Conservation (phyloP, 2,888 invertebrate genomes). For the Therioaphis trifolii region DNA sequence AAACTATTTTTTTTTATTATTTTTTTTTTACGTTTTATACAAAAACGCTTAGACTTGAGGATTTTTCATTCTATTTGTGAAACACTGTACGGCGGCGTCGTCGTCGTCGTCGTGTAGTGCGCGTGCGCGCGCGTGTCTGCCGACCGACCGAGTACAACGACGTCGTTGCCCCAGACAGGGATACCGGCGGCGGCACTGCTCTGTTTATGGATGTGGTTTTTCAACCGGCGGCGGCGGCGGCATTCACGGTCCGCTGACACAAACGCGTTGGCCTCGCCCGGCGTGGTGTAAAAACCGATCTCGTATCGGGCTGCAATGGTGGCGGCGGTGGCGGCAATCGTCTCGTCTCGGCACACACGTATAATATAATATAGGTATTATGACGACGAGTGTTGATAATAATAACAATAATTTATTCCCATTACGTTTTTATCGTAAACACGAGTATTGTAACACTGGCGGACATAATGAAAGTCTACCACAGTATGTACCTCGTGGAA, state of each 20-base stretch:
- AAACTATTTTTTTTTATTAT: too few relatives aligned
- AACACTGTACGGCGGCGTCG: too few relatives aligned
- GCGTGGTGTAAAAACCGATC: conserved; percentile 49
- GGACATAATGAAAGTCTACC: too few relatives aligned
- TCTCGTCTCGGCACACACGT: conserved; percentile 35
- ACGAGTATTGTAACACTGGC: too few relatives aligned
- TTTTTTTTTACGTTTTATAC: too few relatives aligned
- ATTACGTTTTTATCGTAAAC: too few relatives aligned
- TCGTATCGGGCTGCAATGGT: too few relatives aligned
- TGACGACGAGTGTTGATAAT: not conserved
- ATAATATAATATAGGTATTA: not conserved
- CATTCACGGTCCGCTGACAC: conserved; percentile 57
- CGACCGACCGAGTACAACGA: not conserved
- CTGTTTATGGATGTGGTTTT: conserved; percentile 57
- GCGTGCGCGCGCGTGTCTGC: not conserved
- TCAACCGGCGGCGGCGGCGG: conserved; percentile 25
- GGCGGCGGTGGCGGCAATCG: conserved; percentile 20
- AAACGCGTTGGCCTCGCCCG: conserved; percentile 56
- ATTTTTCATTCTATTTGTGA: too few relatives aligned
- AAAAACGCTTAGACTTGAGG: too few relatives aligned
- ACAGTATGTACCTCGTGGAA: too few relatives aligned
- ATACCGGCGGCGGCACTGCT: not conserved
- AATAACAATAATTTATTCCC: conserved; percentile 25
- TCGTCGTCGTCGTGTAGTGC: too few relatives aligned
- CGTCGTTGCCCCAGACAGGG: conserved; percentile 49